These are phyloP conservation scores for Hemicordylus capensis DNA, from an alignment of 2,113 vertebrate species.

Conservation along the genomic window DNA sequence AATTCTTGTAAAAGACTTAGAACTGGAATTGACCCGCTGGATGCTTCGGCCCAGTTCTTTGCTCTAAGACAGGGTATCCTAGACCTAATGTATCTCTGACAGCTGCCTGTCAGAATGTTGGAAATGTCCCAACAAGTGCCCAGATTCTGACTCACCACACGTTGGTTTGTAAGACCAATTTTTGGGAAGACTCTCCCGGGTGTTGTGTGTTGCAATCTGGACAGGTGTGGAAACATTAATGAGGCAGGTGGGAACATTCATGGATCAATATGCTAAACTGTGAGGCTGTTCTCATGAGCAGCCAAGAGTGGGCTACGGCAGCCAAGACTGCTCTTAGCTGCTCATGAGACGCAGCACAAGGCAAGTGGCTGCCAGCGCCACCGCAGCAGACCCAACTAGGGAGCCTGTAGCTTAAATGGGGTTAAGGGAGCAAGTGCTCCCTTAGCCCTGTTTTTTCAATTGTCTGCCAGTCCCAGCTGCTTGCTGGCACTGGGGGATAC, in stretches of 20 bases:
- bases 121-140: neutral
- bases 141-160: neutral
- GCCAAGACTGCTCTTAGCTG: too few species aligned
- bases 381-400: too few species aligned
- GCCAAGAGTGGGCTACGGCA: too few species aligned
- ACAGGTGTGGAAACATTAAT: neutral
- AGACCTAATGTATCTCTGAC: neutral
- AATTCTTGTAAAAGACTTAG: neutral
- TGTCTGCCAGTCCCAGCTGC: too few species aligned
- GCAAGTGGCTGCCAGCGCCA: too few species aligned
- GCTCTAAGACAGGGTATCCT: neutral
- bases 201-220: neutral
- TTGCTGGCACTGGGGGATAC: too few species aligned
- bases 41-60: neutral
- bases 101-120: neutral
- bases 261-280: neutral
- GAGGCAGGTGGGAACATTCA: too few species aligned
- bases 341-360: too few species aligned
- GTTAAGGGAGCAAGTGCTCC: too few species aligned
- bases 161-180: neutral
- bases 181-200: neutral
- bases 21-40: neutral
- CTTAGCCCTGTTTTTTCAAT: too few species aligned
- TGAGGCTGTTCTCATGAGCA: too few species aligned
- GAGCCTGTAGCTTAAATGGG: too few species aligned